Evolutionary conservation across 2,113 vertebrate genomes (phyloP).

Genomic region (Taurulus bubalis): DNA sequence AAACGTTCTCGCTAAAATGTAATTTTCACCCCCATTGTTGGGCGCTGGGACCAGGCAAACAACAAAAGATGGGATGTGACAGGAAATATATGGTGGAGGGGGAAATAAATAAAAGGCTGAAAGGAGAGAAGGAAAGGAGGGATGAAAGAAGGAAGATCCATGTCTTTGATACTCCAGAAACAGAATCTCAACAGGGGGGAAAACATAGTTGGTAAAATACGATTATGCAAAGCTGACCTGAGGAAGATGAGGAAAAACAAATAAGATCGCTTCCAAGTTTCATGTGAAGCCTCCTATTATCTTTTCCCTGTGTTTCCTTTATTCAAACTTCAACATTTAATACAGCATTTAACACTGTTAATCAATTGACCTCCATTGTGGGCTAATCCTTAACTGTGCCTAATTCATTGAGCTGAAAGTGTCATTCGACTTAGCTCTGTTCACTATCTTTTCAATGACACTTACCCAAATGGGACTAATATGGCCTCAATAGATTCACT

Average conservation of each 20-base stretch:
- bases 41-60: conserved; percentile 69
- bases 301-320: conserved; percentile 29
- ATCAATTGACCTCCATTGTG: conserved; percentile 83
- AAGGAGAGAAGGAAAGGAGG: conserved; percentile 46
- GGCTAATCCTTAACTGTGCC: conserved; percentile 78
- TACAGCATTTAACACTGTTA: conserved; percentile 71
- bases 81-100: conserved; percentile 59
- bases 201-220: conserved; percentile 50
- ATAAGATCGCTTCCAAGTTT: conserved; percentile 18
- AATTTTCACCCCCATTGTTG: conserved; percentile 82
- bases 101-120: conserved; percentile 53
- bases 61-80: conserved; percentile 77
- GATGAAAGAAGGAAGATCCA: conserved; percentile 56
- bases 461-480: conserved; percentile 81
- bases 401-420: conserved; percentile 80
- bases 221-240: conserved; percentile 63
- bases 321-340: conserved; percentile 70
- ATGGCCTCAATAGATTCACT: conserved; percentile 73
- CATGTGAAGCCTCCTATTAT: background rate
- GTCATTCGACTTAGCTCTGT: conserved; percentile 71
- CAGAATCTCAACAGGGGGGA: conserved; percentile 29
- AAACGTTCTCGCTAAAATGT: conserved; percentile 79
- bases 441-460: conserved; percentile 80
- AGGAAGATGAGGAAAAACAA: conserved; percentile 22
- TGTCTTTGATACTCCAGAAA: conserved; percentile 60